phyloP scores from a whole-genome alignment of 2,113 vertebrate genomes.

The Odocoileus hemionus region DNA sequence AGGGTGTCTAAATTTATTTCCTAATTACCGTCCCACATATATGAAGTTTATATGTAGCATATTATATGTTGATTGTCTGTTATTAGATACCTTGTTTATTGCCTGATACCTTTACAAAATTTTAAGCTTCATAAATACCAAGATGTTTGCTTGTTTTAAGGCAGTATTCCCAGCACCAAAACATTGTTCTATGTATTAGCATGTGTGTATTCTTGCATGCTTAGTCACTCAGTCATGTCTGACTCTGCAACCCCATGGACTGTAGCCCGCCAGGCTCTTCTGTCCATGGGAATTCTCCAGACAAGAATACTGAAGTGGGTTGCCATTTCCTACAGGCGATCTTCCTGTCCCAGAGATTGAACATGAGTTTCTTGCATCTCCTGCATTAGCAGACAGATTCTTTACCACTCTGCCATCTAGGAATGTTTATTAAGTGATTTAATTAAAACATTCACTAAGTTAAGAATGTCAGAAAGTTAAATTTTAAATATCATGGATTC shows the following conservation, averaged over 20 bases:
- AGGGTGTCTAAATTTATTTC: not conserved
- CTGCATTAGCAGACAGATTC: not conserved
- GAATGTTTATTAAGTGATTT: not conserved
- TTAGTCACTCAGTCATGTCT: not conserved
- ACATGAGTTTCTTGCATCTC: not conserved
- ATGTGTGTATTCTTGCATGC: not conserved
- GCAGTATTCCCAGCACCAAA: not conserved
- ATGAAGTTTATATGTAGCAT: not conserved
- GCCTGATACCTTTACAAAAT: not conserved
- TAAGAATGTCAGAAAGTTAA: not conserved
- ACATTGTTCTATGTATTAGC: not conserved
- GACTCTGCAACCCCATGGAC: not conserved
- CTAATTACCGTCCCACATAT: not conserved
- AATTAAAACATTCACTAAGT: not conserved
- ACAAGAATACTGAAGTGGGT: not conserved
- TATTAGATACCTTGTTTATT: not conserved
- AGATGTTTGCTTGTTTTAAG: not conserved
- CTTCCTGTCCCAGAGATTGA: not conserved
- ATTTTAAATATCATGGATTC: not conserved
- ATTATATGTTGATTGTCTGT: not conserved
- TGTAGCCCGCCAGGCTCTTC: not conserved
- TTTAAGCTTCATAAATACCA: not conserved
- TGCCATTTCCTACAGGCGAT: not conserved
- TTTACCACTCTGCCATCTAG: not conserved
- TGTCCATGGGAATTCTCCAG: not conserved